A percentile compares a stretch with the other conserved stretches of the same genome.
Conservation (phyloP, 1,140 invertebrate genomes). For the Parasteatoda tepidariorum region DNA sequence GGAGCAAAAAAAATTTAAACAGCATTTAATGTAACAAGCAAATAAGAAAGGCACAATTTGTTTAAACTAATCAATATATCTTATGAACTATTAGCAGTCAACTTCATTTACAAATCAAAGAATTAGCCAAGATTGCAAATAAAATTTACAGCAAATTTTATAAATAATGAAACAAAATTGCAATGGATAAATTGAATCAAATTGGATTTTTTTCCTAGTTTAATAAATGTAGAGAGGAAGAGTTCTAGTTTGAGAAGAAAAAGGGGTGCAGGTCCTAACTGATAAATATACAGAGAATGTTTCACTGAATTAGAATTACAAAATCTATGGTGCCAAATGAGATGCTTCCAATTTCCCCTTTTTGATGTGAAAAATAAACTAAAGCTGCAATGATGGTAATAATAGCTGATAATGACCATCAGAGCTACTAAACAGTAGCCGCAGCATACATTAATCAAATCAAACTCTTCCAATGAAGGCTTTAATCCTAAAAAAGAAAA, state of each 20-base stretch:
- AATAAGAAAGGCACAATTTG: no score
- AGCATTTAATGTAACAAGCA: no score
- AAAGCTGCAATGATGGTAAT: constrained; percentile 56
- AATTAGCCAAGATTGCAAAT: no score
- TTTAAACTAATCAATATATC: no score
- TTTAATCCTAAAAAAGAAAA: constrained; percentile 40
- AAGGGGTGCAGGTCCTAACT: constrained; percentile 36
- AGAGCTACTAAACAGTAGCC: constrained; percentile 27
- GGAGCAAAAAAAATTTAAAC: no score
- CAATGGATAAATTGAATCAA: no score
- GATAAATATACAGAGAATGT: constrained; percentile 40
- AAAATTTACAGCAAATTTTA: no score
- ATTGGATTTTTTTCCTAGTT: no score
- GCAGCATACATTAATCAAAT: constrained; percentile 52
- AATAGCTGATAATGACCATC: constrained; percentile 14
- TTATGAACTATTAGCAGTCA: no score
- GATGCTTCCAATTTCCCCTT: constrained; percentile 36
- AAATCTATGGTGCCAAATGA: constrained; percentile 37
- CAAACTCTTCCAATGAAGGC: constrained; percentile 24
- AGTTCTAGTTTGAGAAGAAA: constrained; percentile 1
- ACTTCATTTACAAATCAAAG: no score
- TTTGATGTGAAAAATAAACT: constrained; percentile 32
- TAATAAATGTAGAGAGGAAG: neutral
- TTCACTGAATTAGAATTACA: constrained; percentile 34
- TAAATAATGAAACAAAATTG: no score